Evolutionary conservation across 2,888 invertebrate genomes (phyloP), one percentile per base, ranked within the genome.

Genomic region (Conops quadrifasciatus): DNA sequence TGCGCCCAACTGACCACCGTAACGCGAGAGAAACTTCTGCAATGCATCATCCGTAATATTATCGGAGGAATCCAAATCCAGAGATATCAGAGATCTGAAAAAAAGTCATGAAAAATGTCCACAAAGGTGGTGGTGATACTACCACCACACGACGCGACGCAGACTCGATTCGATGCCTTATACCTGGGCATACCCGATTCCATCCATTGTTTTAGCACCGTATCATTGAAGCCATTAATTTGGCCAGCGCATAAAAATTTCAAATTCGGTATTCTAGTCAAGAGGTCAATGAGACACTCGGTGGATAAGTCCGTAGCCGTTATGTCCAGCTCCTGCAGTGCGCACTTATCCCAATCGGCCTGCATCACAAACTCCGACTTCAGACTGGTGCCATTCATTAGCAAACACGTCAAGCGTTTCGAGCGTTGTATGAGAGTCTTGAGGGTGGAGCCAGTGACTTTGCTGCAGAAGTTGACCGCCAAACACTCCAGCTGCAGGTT

Each of bases 311-410:
- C 98, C 0, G 98, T 99, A 1, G 96, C 99, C 0, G 97, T 96
- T 71, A 99, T 93, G 81, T 99, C 99, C 77, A 99, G 84, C 87
- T 99, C 99, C 84, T 94, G 94, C 70, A 99, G 86, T 0, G 92
- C 91, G 1, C 96, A 94, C 85, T 97, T 96, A 85, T 99, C 98
- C 99, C 99, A 99, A 81, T 98, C 98, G 11, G 97, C 97, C 82
- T 93, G 93, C 92, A 95, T 94, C 73, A 99, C 93, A 84, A 94
- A 90, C 78, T 97, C 95, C 77, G 96, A 96, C 82, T 94, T 93
- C 11, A 99, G 88, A 84, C 98, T 95, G 82, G 98, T 97, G 86
- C 99, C 98, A 78, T 97, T 96, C 92, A 99, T 94, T 2, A 99
- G 90, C 3, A 99, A 90, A 76, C 96, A 96, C 73, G 91, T 93